These are phyloP conservation scores for Laspeyria flexula DNA, from an alignment of 2,888 invertebrate species.

Conservation along the genomic window DNA sequence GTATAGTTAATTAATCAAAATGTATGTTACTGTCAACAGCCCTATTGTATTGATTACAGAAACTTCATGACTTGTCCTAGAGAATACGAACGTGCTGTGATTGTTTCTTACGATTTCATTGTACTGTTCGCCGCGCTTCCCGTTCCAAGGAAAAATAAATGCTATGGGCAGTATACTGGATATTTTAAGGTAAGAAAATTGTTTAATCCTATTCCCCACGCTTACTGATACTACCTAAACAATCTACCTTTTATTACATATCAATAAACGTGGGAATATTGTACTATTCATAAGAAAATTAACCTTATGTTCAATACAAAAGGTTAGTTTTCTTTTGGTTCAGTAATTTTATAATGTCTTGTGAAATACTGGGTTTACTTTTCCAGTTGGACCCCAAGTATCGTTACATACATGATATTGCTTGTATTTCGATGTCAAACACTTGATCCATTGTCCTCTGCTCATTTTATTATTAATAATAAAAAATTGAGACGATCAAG, in stretches of 20 bases:
- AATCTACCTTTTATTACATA: neutral
- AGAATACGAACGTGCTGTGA: neutral
- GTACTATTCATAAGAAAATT: neutral
- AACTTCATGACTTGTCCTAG: neutral
- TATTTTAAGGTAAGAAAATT: slow-evolving; percentile 24
- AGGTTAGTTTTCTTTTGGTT: neutral
- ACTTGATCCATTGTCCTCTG: slow-evolving; percentile 26
- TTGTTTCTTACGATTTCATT: neutral
- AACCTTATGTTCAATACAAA: neutral
- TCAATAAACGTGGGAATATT: slow-evolving; percentile 1
- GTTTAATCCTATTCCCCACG: slow-evolving; percentile 4
- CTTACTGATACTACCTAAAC: neutral
- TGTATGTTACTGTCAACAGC: too few species aligned
- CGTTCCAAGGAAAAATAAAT: slow-evolving; percentile 30
- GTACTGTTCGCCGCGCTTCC: slow-evolving; percentile 6
- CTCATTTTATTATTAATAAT: slow-evolving; percentile 44
- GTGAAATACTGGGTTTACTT: neutral
- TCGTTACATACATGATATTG: too few species aligned
- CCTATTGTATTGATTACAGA: too few species aligned
- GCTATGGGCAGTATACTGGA: slow-evolving; percentile 38
- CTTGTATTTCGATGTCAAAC: too few species aligned
- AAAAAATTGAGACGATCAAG: slow-evolving; percentile 50
- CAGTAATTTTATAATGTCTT: neutral
- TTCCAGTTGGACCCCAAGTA: too few species aligned
- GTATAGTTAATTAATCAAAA: too few species aligned